phyloP scores from a whole-genome alignment of 2,888 invertebrate genomes.

The Himalopsyche kuldschensis region DNA sequence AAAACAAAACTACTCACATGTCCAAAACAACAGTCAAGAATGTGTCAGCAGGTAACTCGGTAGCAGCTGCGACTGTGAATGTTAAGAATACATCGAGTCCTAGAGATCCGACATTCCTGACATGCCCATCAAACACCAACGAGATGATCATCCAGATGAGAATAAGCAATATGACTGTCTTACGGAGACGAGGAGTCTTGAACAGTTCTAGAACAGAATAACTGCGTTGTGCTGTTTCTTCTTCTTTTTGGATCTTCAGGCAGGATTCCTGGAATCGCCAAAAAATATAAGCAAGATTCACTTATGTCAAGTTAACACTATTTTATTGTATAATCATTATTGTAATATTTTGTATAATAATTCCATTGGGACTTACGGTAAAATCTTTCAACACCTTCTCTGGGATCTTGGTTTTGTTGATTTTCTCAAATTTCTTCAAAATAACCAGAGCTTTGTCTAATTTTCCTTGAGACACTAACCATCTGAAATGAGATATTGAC shows the following conservation, averaged over 20 bases:
- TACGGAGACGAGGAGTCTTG: conserved; percentile 73
- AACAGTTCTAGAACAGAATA: conserved; percentile 84
- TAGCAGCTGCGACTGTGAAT: conserved; percentile 81
- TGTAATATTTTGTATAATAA: background rate
- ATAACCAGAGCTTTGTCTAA: conserved; percentile 77
- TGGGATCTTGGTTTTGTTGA: conserved; percentile 75
- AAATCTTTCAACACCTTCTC: conserved; percentile 75
- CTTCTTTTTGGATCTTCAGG: conserved; percentile 68
- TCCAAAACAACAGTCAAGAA: conserved; percentile 76
- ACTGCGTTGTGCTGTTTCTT: conserved; percentile 68
- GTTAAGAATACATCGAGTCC: conserved; percentile 83
- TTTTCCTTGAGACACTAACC: conserved; percentile 85
- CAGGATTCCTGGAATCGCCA: conserved; percentile 63
- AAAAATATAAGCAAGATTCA: background rate
- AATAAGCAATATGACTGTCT: conserved; percentile 76
- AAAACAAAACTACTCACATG: conserved; percentile 46
- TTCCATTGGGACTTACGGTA: conserved; percentile 57
- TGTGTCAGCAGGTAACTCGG: conserved; percentile 83
- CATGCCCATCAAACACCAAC: conserved; percentile 85
- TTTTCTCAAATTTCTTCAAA: conserved; percentile 76
- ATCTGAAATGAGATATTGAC: conserved; percentile 54
- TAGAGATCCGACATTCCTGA: conserved; percentile 82
- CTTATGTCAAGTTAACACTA: background rate
- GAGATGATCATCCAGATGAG: conserved; percentile 90
- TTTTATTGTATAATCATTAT: background rate